Evolutionary conservation across 2,113 vertebrate genomes (phyloP).

Genomic region (Strix uralensis): DNA sequence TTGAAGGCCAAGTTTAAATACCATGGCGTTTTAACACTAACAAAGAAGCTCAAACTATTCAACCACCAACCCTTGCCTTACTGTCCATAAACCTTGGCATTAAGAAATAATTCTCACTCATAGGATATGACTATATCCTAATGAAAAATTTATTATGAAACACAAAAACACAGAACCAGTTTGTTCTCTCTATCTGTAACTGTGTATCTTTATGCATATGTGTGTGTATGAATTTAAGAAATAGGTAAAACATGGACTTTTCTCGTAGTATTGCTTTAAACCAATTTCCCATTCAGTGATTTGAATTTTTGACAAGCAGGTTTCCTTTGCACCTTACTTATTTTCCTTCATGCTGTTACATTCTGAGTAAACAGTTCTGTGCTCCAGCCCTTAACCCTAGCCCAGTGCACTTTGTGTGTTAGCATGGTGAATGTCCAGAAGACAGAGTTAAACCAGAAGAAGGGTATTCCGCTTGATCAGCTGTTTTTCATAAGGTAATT

Average conservation of each 20-base stretch:
- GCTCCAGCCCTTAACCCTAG: background rate
- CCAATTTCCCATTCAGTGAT: background rate
- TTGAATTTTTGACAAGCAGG: background rate
- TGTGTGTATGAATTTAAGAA: background rate
- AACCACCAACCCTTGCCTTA: background rate
- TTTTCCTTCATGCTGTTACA: background rate
- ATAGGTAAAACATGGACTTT: background rate
- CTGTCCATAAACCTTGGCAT: background rate
- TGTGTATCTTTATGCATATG: background rate
- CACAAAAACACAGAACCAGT: background rate
- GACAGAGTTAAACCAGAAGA: background rate
- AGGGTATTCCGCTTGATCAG: background rate
- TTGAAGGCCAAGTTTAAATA: background rate
- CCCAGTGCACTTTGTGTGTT: background rate
- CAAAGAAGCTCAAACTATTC: background rate
- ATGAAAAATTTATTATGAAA: background rate
- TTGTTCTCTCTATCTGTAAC: background rate
- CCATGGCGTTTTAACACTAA: background rate
- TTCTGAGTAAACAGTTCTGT: background rate
- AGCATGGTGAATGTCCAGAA: background rate
- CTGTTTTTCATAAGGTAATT: background rate
- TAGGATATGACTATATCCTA: background rate
- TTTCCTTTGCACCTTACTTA: background rate
- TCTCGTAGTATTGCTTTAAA: background rate
- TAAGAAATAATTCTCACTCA: background rate